A percentile compares a stretch with the other conserved stretches of the same genome.
These are phyloP conservation scores for Mythimna loreyi DNA, from an alignment of 2,888 invertebrate genomes.

Conservation along the genomic window DNA sequence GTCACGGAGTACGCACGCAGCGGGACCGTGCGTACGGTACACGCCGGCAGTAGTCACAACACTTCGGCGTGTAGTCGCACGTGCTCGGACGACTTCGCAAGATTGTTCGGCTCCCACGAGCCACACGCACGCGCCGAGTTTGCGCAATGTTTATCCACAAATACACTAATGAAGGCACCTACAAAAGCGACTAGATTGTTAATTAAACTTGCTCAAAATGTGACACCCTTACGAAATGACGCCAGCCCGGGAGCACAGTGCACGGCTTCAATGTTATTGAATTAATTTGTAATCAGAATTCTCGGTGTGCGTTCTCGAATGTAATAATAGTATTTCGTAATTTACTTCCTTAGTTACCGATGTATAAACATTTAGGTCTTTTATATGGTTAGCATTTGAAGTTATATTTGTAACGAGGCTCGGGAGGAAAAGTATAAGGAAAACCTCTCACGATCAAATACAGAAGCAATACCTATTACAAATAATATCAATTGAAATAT, in stretches of 20 bases:
- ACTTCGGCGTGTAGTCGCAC: conserved; percentile 69
- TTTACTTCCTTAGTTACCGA: conserved; percentile 69
- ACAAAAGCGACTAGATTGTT: conserved; percentile 91
- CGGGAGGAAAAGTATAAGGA: conserved; percentile 13
- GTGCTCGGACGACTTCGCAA: conserved; percentile 69
- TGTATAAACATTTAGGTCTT: conserved; percentile 68
- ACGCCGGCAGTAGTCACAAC: conserved; percentile 69
- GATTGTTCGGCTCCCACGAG: conserved; percentile 61
- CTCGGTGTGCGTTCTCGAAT: conserved; percentile 85
- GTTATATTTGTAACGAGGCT: conserved; percentile 18
- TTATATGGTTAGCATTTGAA: conserved; percentile 55
- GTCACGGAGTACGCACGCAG: conserved; percentile 72
- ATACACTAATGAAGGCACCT: conserved; percentile 91
- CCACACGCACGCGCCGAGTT: conserved; percentile 82
- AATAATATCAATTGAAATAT: conserved; percentile 29
- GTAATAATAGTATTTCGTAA: conserved; percentile 81
- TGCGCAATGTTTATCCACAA: conserved; percentile 90
- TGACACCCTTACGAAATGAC: conserved; percentile 90
- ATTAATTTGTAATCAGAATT: conserved; percentile 90
- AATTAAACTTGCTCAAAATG: conserved; percentile 91
- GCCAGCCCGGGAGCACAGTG: conserved; percentile 86
- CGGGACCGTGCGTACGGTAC: conserved; percentile 51
- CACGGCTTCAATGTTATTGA: conserved; percentile 89
- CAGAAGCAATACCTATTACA: conserved; percentile 8
- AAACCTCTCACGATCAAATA: conserved; percentile 10